Percentiles rank a stretch among this genome's conserved stretches.
These are phyloP conservation scores for Lochmaea capreae DNA, from an alignment of 2,888 invertebrate species.

Conservation along the genomic window DNA sequence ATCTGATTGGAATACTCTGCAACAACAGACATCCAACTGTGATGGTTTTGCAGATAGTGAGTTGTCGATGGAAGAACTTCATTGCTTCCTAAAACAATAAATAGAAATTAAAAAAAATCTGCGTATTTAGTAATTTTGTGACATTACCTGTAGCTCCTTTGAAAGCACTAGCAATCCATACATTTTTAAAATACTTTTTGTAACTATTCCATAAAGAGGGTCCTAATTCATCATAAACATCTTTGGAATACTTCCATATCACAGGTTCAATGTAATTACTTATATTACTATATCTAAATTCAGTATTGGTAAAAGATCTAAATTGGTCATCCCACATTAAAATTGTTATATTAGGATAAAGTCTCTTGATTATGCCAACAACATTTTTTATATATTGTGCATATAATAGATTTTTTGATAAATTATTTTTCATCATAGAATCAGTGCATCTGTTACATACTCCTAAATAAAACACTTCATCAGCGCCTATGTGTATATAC, in stretches of 20 bases:
- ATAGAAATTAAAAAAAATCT: not conserved
- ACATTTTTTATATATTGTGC: conserved; percentile 72
- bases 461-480: conserved; percentile 82
- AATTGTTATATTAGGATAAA: conserved; percentile 68
- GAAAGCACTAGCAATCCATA: conserved; percentile 88
- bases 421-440: conserved; percentile 57
- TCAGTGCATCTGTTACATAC: conserved; percentile 71
- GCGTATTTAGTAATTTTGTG: conserved; percentile 3
- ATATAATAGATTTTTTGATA: conserved; percentile 71
- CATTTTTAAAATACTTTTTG: conserved; percentile 71
- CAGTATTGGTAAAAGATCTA: conserved; percentile 67
- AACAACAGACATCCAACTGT: conserved; percentile 76
- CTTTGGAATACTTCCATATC: conserved; percentile 76
- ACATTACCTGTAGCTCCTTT: conserved; percentile 77
- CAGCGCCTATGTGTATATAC: conserved; percentile 81
- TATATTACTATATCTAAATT: conserved; percentile 64
- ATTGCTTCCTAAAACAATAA: conserved; percentile 53
- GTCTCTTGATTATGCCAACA: conserved; percentile 65
- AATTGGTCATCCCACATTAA: conserved; percentile 90
- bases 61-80: conserved; percentile 69
- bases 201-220: conserved; percentile 70
- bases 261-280: conserved; percentile 72
- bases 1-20: conserved; percentile 66
- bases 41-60: conserved; percentile 78
- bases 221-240: conserved; percentile 61